A percentile compares a stretch with the other conserved stretches of the same genome.
Evolutionary conservation across 2,797 vertebrate genomes (phyloP).

Genomic region (Merluccius polli): DNA sequence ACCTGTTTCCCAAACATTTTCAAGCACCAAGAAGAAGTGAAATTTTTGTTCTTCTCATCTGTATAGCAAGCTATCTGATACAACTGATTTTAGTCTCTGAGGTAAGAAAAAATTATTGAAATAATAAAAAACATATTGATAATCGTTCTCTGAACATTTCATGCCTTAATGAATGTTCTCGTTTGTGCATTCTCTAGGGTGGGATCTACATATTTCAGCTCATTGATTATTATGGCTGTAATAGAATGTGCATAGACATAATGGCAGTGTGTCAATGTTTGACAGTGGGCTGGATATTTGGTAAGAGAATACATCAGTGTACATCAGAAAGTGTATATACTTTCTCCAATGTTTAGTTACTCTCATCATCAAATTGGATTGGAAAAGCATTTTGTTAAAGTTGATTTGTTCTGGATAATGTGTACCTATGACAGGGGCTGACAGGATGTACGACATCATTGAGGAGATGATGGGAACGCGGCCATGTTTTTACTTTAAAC

Average conservation of each 20-base stretch:
- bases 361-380: background rate
- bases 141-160: background rate
- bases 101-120: slow-evolving; percentile 28
- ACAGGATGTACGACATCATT: slow-evolving; percentile 66
- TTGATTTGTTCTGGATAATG: background rate
- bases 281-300: slow-evolving; percentile 80
- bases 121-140: background rate
- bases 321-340: too few species aligned
- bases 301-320: slow-evolving; percentile 64
- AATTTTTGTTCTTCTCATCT: slow-evolving; percentile 48
- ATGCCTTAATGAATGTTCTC: background rate
- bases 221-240: slow-evolving; percentile 78
- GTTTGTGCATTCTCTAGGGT: slow-evolving; percentile 22
- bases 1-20: slow-evolving; percentile 45
- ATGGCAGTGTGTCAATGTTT: slow-evolving; percentile 75
- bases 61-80: slow-evolving; percentile 37
- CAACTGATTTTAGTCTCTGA: slow-evolving; percentile 48
- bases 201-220: slow-evolving; percentile 82
- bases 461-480: slow-evolving; percentile 74
- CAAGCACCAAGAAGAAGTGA: slow-evolving; percentile 30
- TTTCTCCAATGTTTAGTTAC: background rate
- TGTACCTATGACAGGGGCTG: slow-evolving; percentile 55
- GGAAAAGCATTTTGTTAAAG: background rate
- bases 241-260: slow-evolving; percentile 72
- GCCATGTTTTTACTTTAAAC: slow-evolving; percentile 70